Percentiles rank a stretch among this genome's conserved stretches.
These are phyloP conservation scores for Pelobates fuscus DNA, from an alignment of 2,113 vertebrate species.

Conservation along the genomic window DNA sequence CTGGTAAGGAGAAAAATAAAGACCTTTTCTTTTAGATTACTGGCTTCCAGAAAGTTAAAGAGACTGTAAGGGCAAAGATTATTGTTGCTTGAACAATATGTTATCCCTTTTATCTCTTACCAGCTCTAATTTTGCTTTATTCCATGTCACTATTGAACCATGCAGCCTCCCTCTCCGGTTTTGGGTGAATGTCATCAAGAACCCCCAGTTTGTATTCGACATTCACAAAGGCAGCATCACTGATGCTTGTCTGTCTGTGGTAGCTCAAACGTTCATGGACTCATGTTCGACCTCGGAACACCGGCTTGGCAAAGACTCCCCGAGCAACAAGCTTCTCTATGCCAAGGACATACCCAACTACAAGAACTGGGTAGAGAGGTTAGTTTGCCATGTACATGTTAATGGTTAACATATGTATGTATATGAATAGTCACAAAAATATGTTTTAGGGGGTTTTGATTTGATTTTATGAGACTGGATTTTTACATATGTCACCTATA, in stretches of 20 bases:
- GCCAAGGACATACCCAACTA: slow-evolving; percentile 99
- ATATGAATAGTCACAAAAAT: too few species aligned
- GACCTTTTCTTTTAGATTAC: neutral
- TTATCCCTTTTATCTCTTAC: slow-evolving; percentile 1
- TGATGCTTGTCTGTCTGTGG: slow-evolving; percentile 93
- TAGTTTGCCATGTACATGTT: slow-evolving; percentile 48
- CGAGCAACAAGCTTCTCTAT: slow-evolving; percentile 96
- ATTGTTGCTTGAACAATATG: neutral
- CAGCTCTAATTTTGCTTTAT: too few species aligned
- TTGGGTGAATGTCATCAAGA: slow-evolving; percentile 99
- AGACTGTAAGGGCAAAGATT: too few species aligned
- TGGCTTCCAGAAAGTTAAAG: too few species aligned
- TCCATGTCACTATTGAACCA: neutral
- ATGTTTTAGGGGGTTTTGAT: too few species aligned
- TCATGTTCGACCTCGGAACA: slow-evolving; percentile 98
- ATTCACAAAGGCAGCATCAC: slow-evolving; percentile 99
- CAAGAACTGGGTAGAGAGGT: slow-evolving; percentile 99
- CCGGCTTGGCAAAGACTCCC: slow-evolving; percentile 95
- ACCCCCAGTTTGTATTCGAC: slow-evolving; percentile 97
- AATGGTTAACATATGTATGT: too few species aligned
- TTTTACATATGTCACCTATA: too few species aligned
- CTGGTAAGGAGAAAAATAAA: slow-evolving; percentile 73
- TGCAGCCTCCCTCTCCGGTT: slow-evolving; percentile 92
- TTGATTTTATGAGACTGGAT: too few species aligned
- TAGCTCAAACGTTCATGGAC: slow-evolving; percentile 98